Evolutionary conservation across 92 coral and sea anemone genomes (phyloP), one percentile per base, ranked within the genome.

Genomic region (Siderastrea radians): DNA sequence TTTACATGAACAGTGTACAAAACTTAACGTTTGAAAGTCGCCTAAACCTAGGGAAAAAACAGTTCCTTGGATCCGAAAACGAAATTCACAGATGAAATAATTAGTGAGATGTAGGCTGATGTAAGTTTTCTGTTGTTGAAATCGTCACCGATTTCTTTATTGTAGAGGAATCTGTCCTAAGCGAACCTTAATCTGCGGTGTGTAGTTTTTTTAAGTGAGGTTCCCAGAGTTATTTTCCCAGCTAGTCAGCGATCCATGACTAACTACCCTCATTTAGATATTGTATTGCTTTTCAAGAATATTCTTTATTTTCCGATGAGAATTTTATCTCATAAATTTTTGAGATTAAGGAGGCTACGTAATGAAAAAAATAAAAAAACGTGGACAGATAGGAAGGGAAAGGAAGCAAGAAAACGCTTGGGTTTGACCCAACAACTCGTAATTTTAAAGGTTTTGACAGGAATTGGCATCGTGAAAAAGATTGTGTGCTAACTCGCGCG

Each of bases 1-100:
- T 53, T 3, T 15, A 38, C 47, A 74, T 53, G 52, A 7, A 49
- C 65, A 9, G 44, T 81, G 85, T 81, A 81, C 85, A 68, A 67
- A 81, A 70, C 64, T 6, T 11, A 55, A 70, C 68, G 10, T 5
- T 47, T 54, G 45, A 19, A 9, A 17, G 49, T 54, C 26, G 1
- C 38, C 47, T 51, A 1, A 52, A 54, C 13, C 61, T 10, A 55
- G 15, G 38, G 38, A 16, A 17, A 17, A 51, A 16, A 15, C 5
- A 2, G 7, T 74, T 48, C 5, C 4, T 6, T 70, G 2, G 52
- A 16, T 70, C 51, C 7, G 47, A 68, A n/a, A 46, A 19, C 11
- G 44, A 17, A 72, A 12, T 5, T 13, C 12, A 14, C 10, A 15
- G 17, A n/a, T 5, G 15, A 11, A 46, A 70, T 4, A 14, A 70